Percentiles rank a stretch among this genome's conserved stretches.
Evolutionary conservation across 2,113 vertebrate genomes (phyloP).

Genomic region (Capreolus pygargus): DNA sequence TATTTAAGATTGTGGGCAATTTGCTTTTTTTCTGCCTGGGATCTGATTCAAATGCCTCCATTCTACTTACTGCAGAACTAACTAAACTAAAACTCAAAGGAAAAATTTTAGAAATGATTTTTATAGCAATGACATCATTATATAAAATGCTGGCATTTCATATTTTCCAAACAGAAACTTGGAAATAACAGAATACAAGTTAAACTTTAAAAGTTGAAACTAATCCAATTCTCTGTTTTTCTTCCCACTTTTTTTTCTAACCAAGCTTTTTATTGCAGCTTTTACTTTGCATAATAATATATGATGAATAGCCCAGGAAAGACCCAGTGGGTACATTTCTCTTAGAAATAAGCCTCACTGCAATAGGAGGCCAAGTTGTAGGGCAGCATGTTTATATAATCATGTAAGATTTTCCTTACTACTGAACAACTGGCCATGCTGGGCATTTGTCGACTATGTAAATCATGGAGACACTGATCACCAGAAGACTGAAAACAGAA

Average conservation of each 20-base stretch:
- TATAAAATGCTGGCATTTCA: conserved; percentile 72
- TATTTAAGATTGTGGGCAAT: conserved; percentile 40
- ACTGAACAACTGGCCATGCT: background rate
- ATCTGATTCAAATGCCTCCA: conserved; percentile 57
- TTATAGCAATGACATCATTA: conserved; percentile 74
- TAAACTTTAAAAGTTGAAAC: conserved; percentile 64
- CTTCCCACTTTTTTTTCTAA: conserved; percentile 52
- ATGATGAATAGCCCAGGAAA: conserved; percentile 61
- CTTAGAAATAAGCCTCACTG: conserved; percentile 13
- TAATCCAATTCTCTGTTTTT: conserved; percentile 64
- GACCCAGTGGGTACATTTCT: conserved; percentile 59
- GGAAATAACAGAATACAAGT: conserved; percentile 70
- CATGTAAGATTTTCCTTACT: conserved; percentile 40
- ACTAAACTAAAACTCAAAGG: conserved; percentile 66
- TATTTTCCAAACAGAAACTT: conserved; percentile 76
- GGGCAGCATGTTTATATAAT: background rate
- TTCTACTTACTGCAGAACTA: conserved; percentile 35
- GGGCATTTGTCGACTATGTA: background rate
- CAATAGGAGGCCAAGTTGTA: background rate
- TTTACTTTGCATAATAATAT: conserved; percentile 73
- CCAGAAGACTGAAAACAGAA: background rate
- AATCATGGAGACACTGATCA: background rate
- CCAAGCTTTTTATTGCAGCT: conserved; percentile 62
- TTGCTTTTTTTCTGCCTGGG: conserved; percentile 18
- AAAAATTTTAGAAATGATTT: conserved; percentile 67